Evolutionary conservation across 2,113 vertebrate genomes (phyloP).

Genomic region (Hemicordylus capensis): DNA sequence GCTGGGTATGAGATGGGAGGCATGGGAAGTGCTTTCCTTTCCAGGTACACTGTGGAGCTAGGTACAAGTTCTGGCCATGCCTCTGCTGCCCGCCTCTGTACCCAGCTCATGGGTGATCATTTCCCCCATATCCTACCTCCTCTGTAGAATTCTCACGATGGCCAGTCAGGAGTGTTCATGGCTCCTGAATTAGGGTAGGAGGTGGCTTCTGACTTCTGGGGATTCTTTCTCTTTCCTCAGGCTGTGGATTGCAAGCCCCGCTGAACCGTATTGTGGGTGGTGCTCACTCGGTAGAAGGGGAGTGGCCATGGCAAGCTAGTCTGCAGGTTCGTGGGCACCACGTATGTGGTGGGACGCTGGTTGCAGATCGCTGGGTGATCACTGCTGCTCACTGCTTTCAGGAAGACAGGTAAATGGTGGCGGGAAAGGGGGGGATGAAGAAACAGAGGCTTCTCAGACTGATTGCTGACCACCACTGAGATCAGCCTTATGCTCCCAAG

Average conservation of each 20-base stretch:
- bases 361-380: conserved; percentile 90
- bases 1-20: too few relatives aligned
- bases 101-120: too few relatives aligned
- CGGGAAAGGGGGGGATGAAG: neutral
- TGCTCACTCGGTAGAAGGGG: conserved; percentile 81
- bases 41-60: too few relatives aligned
- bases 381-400: conserved; percentile 94
- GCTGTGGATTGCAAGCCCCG: conserved; percentile 86
- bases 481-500: neutral
- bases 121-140: too few relatives aligned
- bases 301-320: conserved; percentile 97
- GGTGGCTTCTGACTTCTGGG: neutral
- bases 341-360: conserved; percentile 88
- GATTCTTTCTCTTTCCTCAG: conserved; percentile 61
- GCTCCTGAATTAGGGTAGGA: too few relatives aligned
- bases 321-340: conserved; percentile 87
- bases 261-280: conserved; percentile 87
- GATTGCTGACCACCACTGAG: neutral
- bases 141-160: too few relatives aligned
- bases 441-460: neutral
- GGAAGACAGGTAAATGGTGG: conserved; percentile 81
- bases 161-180: too few relatives aligned
- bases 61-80: too few relatives aligned
- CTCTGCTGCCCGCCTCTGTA: too few relatives aligned
- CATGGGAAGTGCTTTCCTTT: too few relatives aligned